Conservation (phyloP, 2,113 vertebrate species). For the Lates calcarifer region DNA sequence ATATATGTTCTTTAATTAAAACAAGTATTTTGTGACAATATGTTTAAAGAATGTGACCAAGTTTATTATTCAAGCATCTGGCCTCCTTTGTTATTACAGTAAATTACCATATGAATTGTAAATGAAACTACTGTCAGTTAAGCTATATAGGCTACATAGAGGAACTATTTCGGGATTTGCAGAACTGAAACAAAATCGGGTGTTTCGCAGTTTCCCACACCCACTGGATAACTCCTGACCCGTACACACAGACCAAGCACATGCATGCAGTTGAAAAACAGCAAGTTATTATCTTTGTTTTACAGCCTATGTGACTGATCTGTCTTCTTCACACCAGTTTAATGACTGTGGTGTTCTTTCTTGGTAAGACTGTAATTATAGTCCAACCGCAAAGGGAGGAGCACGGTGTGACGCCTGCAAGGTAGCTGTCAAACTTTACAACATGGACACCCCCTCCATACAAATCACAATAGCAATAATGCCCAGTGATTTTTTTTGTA, state of each 20-base stretch:
- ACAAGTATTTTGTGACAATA: not conserved
- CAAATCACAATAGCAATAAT: not conserved
- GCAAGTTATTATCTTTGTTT: conserved; percentile 29
- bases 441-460: not conserved
- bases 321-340: conserved; percentile 41
- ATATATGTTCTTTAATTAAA: not conserved
- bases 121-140: conserved; percentile 37
- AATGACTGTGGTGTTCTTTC: conserved; percentile 34
- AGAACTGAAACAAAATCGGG: conserved; percentile 69
- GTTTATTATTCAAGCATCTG: not conserved
- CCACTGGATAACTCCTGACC: conserved; percentile 29
- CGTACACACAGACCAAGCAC: not conserved
- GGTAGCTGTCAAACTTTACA: conserved; percentile 6
- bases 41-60: not conserved
- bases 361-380: conserved; percentile 47
- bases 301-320: conserved; percentile 26
- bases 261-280: not conserved
- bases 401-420: conserved; percentile 12
- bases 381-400: conserved; percentile 11
- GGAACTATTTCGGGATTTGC: conserved; percentile 62
- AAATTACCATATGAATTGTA: not conserved
- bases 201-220: conserved; percentile 49
- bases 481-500: not conserved
- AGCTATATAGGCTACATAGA: conserved; percentile 14
- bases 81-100: not conserved